These are phyloP conservation scores for Lutjanus argentimaculatus DNA, from an alignment of 2,797 vertebrate species.

Conservation along the genomic window DNA sequence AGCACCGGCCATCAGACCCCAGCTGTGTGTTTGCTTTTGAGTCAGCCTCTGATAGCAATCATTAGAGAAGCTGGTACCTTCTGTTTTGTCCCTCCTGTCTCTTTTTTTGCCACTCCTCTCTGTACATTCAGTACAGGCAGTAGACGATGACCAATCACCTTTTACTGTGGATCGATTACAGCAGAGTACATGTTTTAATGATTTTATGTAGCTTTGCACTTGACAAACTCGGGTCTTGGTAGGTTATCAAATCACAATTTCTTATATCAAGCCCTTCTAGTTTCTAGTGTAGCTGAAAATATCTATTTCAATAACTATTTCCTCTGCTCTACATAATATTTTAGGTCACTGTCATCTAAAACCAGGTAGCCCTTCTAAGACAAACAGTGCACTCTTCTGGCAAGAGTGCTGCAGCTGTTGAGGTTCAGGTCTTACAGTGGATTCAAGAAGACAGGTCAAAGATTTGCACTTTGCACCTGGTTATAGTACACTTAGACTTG, in stretches of 20 bases:
- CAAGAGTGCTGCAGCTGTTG: constrained; percentile 20
- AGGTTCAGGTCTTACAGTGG: not conserved
- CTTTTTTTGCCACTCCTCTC: too few relatives aligned
- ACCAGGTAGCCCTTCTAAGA: not conserved
- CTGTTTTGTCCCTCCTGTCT: too few relatives aligned
- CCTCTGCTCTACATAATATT: not conserved
- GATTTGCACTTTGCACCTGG: not conserved
- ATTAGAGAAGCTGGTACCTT: too few relatives aligned
- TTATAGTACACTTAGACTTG: not conserved
- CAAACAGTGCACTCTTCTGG: constrained; percentile 41
- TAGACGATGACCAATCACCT: too few relatives aligned
- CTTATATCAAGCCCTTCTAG: not conserved
- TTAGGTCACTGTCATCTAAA: not conserved
- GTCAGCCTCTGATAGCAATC: too few relatives aligned
- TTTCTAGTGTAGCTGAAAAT: not conserved
- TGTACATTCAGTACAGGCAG: too few relatives aligned
- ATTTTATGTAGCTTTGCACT: too few relatives aligned
- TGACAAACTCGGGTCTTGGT: too few relatives aligned
- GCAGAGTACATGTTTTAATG: constrained; percentile 13
- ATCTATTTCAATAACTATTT: not conserved
- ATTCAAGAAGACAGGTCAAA: not conserved
- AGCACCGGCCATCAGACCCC: too few relatives aligned
- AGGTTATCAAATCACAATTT: not conserved
- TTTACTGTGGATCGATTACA: not conserved
- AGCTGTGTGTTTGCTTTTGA: too few relatives aligned